Evolutionary conservation across 1,140 invertebrate genomes (phyloP), one percentile per base, ranked within the genome.

Genomic region (Tenebrio molitor): DNA sequence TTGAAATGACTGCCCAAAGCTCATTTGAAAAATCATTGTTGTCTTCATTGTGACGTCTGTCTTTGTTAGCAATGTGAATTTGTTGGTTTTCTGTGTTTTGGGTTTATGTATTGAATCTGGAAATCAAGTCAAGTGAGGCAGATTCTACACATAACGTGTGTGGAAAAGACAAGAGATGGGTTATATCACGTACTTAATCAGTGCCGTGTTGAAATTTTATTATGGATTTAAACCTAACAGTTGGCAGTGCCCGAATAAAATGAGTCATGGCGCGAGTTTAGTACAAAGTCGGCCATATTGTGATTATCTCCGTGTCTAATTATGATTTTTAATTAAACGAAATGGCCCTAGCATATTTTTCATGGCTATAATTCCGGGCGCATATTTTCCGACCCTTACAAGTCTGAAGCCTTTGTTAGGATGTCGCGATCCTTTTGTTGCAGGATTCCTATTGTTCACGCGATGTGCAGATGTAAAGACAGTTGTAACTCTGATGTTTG

Each of bases 281-380:
- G 25, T 58, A 58, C 7, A n/a, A 14, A 14, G 12, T 21, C 21
- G 21, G 50, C 21, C 50, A 29, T 58, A 14, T 65, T 42, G 63
- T 41, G 39, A 66, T 41, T 66, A 41, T 66, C 34, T 66, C 36
- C 10, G 8, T 19, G 39, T 44, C 34, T 66, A 29, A 58, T 58
- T 58, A 58, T 66, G 36, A 42, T 66, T 66, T 66, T 66, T 66
- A 66, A 66, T 66, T 66, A 66, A 66, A 66, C 64, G 42, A 66
- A 66, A 66, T 66, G 64, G 64, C 64, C 64, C 15, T 21, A 12
- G 7, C 64, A 12, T 29, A 66, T 66, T 66, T 66, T 66, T 66
- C 64, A 42, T 14, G 36, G 25, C 34, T 6, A 66, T 44, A 66
- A 44, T 44, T 66, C 42, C 64, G 21, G 42, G 17, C 64, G 64